These are phyloP conservation scores for Bryconaethiops microstoma DNA, from an alignment of 2,797 vertebrate species.

Conservation along the genomic window DNA sequence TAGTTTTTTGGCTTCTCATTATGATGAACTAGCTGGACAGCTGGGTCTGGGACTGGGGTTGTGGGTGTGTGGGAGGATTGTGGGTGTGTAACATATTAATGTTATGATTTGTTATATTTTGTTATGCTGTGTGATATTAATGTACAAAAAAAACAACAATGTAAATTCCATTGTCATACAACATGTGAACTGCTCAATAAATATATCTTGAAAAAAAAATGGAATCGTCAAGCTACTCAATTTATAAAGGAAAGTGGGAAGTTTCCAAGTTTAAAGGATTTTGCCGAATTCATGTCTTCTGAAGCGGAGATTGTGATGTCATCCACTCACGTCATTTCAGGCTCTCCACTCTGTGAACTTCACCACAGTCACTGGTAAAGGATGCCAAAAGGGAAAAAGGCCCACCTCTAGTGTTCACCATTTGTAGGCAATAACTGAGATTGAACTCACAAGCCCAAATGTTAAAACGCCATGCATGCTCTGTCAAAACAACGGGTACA, in stretches of 20 bases:
- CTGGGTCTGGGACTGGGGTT: no score
- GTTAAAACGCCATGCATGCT: not conserved
- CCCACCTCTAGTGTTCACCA: conserved; percentile 3
- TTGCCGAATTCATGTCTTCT: conserved; percentile 28
- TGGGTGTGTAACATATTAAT: no score
- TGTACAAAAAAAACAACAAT: no score
- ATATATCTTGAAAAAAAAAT: no score
- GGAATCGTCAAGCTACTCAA: conserved; percentile 34
- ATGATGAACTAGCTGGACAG: no score
- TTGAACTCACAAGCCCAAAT: not conserved
- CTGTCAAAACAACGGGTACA: not conserved
- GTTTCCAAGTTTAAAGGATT: conserved; percentile 37
- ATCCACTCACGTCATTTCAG: conserved; percentile 18
- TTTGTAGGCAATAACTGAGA: not conserved
- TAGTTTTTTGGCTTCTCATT: no score
- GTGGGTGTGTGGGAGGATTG: no score
- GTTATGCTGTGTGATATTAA: no score
- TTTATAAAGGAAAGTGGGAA: not conserved
- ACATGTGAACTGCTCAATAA: no score
- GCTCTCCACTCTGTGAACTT: conserved; percentile 13
- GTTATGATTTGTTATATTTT: no score
- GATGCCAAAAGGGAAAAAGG: not conserved
- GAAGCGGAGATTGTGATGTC: conserved; percentile 29
- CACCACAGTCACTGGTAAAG: not conserved
- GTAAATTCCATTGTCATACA: no score